Percentiles rank a stretch among this genome's conserved stretches.
phyloP scores from a whole-genome alignment of 2,797 vertebrate species.

The Carapus acus region DNA sequence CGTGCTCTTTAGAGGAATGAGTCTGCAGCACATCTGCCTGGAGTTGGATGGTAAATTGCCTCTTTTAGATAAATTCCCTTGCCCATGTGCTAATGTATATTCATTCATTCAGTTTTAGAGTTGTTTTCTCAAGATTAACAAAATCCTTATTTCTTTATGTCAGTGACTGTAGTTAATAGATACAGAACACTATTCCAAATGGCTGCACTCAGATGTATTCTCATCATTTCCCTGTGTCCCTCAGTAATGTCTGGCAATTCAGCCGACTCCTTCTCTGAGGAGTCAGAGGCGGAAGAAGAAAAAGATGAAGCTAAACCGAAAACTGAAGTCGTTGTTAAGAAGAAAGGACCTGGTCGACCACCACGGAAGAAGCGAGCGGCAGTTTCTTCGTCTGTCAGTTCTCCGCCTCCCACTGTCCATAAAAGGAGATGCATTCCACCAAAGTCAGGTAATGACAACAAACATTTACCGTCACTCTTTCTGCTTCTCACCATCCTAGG shows the following conservation, averaged over 20 bases:
- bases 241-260: conserved; percentile 78
- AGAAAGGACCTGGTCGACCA: conserved; percentile 64
- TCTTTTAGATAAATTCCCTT: too few relatives aligned
- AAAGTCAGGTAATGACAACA: conserved; percentile 66
- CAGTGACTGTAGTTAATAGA: too few relatives aligned
- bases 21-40: conserved; percentile 77
- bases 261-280: conserved; percentile 73
- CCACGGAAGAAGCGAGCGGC: conserved; percentile 59
- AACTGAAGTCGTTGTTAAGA: conserved; percentile 51
- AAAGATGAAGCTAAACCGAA: conserved; percentile 64
- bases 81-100: too few relatives aligned
- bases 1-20: conserved; percentile 76
- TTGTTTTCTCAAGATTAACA: too few relatives aligned
- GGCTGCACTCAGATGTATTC: too few relatives aligned
- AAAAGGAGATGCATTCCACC: conserved; percentile 69
- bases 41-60: conserved; percentile 72
- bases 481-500: too few relatives aligned
- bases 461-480: too few relatives aligned
- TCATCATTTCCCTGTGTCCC: neutral
- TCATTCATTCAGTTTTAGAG: too few relatives aligned
- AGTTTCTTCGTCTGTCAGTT: conserved; percentile 29
- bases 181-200: too few relatives aligned
- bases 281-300: conserved; percentile 63
- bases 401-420: conserved; percentile 43
- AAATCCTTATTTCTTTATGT: too few relatives aligned